Percentiles rank a stretch among this genome's conserved stretches.
phyloP scores from a whole-genome alignment of 2,888 invertebrate genomes.

The Monochamus alternatus region DNA sequence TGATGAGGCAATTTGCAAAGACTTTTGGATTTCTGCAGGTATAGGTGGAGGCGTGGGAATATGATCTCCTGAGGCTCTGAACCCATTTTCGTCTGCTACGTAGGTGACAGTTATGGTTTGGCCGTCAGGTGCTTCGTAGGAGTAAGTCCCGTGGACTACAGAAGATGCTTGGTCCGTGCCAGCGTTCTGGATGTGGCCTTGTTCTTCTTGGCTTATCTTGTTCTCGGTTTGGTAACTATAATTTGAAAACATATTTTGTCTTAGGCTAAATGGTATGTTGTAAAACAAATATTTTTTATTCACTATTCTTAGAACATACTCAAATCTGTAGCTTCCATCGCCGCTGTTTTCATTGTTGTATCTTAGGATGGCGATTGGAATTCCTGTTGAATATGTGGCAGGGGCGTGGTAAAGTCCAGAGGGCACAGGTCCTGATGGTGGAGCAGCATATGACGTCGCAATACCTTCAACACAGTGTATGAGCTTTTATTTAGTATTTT shows the following conservation, averaged over 20 bases:
- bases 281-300: no score
- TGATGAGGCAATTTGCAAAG: constrained; percentile 38
- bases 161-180: constrained; percentile 76
- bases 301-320: constrained; percentile 67
- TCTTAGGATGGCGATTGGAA: constrained; percentile 73
- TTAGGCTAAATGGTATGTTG: no score
- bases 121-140: constrained; percentile 73
- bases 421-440: constrained; percentile 37
- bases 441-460: constrained; percentile 30
- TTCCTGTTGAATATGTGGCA: constrained; percentile 64
- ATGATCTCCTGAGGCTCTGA: constrained; percentile 48
- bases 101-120: constrained; percentile 71
- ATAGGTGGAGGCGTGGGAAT: constrained; percentile 51
- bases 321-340: constrained; percentile 74
- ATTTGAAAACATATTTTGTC: constrained; percentile 66
- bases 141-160: constrained; percentile 71
- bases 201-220: constrained; percentile 61
- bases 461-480: neutral
- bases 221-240: constrained; percentile 81
- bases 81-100: constrained; percentile 75
- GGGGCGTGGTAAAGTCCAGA: constrained; percentile 30
- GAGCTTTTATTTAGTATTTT: no score
- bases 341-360: constrained; percentile 75
- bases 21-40: constrained; percentile 47
- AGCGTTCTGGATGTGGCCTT: constrained; percentile 81